These are phyloP conservation scores for Ibycter americanus DNA, from an alignment of 2,797 vertebrate species.

Conservation along the genomic window DNA sequence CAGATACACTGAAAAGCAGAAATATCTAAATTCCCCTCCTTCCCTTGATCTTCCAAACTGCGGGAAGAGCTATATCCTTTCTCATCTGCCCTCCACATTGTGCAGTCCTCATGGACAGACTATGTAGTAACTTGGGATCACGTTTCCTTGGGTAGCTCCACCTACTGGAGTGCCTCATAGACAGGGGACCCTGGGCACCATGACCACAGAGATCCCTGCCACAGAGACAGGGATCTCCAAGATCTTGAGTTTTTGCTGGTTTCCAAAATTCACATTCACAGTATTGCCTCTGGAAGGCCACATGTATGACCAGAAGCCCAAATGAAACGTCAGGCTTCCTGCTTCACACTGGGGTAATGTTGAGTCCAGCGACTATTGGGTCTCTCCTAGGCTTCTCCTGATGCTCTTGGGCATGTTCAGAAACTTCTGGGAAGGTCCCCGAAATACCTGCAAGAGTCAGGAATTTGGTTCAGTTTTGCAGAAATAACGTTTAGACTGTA, in stretches of 20 bases:
- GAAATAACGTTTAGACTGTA: neutral
- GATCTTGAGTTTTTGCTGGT: neutral
- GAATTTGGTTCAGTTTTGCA: neutral
- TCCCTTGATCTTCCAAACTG: neutral
- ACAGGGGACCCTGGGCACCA: neutral
- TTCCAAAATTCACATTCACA: neutral
- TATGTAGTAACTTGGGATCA: fast-evolving
- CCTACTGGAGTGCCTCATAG: fast-evolving
- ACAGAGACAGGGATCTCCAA: neutral
- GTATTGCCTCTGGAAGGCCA: neutral
- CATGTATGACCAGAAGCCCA: neutral
- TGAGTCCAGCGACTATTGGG: neutral
- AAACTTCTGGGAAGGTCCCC: neutral
- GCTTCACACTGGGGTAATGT: fast-evolving
- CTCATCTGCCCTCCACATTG: neutral
- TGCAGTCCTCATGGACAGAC: fast-evolving
- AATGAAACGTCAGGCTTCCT: fast-evolving
- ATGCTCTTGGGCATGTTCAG: neutral
- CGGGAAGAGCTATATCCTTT: neutral
- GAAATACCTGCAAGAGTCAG: neutral
- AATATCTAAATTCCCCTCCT: neutral
- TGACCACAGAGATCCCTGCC: neutral
- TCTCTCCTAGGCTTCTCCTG: neutral
- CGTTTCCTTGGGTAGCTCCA: neutral
- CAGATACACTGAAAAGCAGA: neutral